Conservation (phyloP, 2,888 invertebrate species). For the Habrosyne pyritoides region DNA sequence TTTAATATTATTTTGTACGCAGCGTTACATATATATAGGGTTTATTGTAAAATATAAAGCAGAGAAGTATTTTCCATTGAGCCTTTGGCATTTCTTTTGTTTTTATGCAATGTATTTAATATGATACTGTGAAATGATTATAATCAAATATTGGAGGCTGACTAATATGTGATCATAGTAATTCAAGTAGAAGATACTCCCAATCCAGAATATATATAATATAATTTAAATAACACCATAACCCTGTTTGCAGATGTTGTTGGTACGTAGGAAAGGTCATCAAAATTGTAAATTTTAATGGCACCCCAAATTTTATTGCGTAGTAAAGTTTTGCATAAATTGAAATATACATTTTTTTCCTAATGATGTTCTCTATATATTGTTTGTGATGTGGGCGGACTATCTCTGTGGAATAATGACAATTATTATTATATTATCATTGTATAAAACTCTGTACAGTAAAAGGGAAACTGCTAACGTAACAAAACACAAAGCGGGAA, state of each 20-base stretch:
- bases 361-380: neutral
- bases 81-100: too few species aligned
- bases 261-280: neutral
- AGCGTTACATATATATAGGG: too few species aligned
- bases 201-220: neutral
- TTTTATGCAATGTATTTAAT: too few species aligned
- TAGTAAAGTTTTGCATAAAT: slow-evolving; percentile 9
- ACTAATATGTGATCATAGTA: too few species aligned
- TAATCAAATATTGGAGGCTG: too few species aligned
- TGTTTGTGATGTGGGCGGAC: neutral
- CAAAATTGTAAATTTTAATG: slow-evolving; percentile 9
- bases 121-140: too few species aligned
- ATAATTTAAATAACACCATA: neutral
- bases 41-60: too few species aligned
- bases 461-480: neutral
- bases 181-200: too few species aligned
- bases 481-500: neutral
- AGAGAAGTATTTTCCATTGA: too few species aligned
- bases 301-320: slow-evolving; percentile 6
- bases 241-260: slow-evolving; percentile 3
- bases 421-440: neutral
- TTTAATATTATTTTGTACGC: slow-evolving; percentile 16
- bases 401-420: neutral
- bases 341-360: slow-evolving; percentile 4
- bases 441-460: neutral